These are phyloP conservation scores for Eupithecia abbreviata DNA, from an alignment of 2,888 invertebrate genomes.

Conservation along the genomic window DNA sequence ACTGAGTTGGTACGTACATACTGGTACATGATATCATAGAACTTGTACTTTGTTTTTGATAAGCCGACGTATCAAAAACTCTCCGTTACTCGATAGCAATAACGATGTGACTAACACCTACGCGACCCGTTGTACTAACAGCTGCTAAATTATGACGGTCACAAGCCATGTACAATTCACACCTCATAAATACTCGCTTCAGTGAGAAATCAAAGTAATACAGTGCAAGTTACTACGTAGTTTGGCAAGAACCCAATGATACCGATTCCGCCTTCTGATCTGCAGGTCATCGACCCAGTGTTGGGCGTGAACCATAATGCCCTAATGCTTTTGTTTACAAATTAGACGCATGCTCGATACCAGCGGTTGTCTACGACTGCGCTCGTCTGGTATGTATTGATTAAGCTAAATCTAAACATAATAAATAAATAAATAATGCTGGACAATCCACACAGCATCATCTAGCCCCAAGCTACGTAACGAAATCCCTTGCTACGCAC, in stretches of 20 bases:
- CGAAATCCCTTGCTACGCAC: too few species aligned
- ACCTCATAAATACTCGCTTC: slow-evolving; percentile 45
- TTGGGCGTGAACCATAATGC: slow-evolving; percentile 18
- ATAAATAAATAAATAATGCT: neutral
- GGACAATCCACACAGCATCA: too few species aligned
- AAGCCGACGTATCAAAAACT: neutral
- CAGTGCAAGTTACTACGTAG: slow-evolving; percentile 19
- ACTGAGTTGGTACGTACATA: neutral
- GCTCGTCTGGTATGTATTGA: slow-evolving; percentile 2
- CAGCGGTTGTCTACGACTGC: slow-evolving; percentile 5
- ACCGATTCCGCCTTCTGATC: slow-evolving; percentile 32
- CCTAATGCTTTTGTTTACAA: slow-evolving; percentile 13
- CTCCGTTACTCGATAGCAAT: neutral
- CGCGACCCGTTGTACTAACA: neutral
- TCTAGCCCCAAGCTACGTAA: too few species aligned
- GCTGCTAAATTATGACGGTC: slow-evolving; percentile 6
- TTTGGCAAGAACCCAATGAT: slow-evolving; percentile 33
- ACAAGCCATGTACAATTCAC: slow-evolving; percentile 11
- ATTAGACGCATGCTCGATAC: slow-evolving; percentile 11
- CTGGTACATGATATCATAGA: neutral
- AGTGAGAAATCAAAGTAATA: slow-evolving; percentile 29
- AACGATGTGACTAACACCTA: neutral
- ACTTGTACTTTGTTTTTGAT: neutral
- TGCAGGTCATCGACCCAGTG: slow-evolving; percentile 32
- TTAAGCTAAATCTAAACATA: neutral